phyloP scores from a whole-genome alignment of 2,888 invertebrate genomes.

The Dicycla oo region DNA sequence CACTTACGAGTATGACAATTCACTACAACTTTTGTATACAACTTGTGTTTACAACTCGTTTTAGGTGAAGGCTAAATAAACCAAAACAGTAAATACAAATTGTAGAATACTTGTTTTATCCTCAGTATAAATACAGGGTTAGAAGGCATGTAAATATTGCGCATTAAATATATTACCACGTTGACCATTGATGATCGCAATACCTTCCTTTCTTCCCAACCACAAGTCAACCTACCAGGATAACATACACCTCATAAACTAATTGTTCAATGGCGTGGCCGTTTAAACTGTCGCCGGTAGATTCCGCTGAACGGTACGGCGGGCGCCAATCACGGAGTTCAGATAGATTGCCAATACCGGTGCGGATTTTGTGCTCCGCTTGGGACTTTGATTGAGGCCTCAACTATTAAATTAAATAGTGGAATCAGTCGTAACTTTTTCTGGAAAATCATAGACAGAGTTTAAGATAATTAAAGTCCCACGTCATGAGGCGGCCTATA shows the following conservation, averaged over 20 bases:
- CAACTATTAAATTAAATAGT: background rate
- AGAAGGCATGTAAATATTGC: background rate
- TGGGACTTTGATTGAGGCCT: constrained; percentile 32
- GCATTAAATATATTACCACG: background rate
- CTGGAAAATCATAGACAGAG: background rate
- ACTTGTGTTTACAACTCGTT: background rate
- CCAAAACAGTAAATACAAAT: background rate
- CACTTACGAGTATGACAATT: background rate
- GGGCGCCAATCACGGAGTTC: constrained; percentile 72
- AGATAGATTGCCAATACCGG: constrained; percentile 73
- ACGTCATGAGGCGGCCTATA: no score
- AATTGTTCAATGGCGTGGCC: constrained; percentile 64
- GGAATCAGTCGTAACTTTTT: background rate
- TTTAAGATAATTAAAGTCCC: no score
- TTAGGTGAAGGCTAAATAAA: background rate
- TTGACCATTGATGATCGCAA: background rate
- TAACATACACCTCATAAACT: constrained; percentile 51
- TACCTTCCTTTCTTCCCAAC: constrained; percentile 3
- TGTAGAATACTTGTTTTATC: no score
- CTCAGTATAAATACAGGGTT: background rate
- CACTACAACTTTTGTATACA: background rate
- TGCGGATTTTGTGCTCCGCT: constrained; percentile 53
- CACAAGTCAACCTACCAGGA: constrained; percentile 27
- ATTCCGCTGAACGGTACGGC: constrained; percentile 64
- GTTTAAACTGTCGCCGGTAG: constrained; percentile 68